Conservation (phyloP, 2,888 invertebrate species). For the Aricia artaxerxes region DNA sequence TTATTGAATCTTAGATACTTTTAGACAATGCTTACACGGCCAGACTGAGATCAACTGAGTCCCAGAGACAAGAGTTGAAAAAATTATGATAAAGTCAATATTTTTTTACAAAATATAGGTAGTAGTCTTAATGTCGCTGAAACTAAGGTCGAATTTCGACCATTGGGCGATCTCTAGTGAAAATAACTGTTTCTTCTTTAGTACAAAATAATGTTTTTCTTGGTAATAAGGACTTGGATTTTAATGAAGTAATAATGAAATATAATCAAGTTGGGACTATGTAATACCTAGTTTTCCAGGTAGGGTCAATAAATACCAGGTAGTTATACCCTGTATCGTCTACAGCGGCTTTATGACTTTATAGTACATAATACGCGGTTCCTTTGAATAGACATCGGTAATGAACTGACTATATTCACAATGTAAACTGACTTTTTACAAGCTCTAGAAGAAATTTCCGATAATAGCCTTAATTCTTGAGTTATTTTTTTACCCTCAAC, state of each 20-base stretch:
- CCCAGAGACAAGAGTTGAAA: no score
- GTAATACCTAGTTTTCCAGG: constrained; percentile 25
- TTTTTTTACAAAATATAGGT: no score
- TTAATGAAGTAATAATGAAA: neutral
- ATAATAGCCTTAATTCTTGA: neutral
- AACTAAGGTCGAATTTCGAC: no score
- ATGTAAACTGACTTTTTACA: constrained; percentile 40
- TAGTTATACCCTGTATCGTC: constrained; percentile 45
- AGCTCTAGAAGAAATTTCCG: neutral
- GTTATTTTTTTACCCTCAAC: neutral
- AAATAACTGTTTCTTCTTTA: neutral
- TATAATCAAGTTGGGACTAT: neutral
- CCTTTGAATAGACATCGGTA: constrained; percentile 48
- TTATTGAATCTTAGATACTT: no score
- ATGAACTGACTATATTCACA: constrained; percentile 49
- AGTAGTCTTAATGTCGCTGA: no score
- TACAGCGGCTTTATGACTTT: constrained; percentile 56
- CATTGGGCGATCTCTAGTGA: neutral
- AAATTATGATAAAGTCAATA: no score
- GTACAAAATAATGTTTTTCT: neutral
- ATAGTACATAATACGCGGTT: constrained; percentile 59
- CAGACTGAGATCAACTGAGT: no score
- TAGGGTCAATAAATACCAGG: constrained; percentile 19
- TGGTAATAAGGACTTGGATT: neutral
- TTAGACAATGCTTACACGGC: no score